A percentile compares a stretch with the other conserved stretches of the same genome.
phyloP scores from a whole-genome alignment of 2,888 invertebrate genomes.

The Lasius fuliginosus region DNA sequence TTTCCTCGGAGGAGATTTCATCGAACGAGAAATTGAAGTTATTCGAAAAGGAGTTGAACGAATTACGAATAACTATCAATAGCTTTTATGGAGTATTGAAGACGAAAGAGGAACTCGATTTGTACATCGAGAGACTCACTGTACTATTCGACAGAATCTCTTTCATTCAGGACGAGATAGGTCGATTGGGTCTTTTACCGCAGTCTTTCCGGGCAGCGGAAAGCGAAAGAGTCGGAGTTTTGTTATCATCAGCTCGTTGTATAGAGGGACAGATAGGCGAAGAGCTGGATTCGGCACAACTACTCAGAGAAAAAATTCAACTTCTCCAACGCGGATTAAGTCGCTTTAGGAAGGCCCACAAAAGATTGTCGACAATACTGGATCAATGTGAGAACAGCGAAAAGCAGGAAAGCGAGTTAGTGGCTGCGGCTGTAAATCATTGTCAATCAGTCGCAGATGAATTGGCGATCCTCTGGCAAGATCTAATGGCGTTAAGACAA shows the following conservation, averaged over 20 bases:
- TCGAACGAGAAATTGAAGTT: conserved; percentile 92
- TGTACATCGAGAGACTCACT: conserved; percentile 94
- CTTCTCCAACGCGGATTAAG: conserved; percentile 91
- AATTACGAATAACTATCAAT: conserved; percentile 90
- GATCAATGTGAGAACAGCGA: conserved; percentile 92
- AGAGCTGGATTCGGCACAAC: conserved; percentile 92
- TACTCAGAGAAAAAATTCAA: conserved; percentile 92
- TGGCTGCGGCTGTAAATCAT: conserved; percentile 92
- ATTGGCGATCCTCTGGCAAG: conserved; percentile 91
- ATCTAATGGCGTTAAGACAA: conserved; percentile 92
- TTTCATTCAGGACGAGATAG: conserved; percentile 93
- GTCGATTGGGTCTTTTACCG: conserved; percentile 91
- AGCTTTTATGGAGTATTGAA: conserved; percentile 93
- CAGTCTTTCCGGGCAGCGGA: conserved; percentile 87
- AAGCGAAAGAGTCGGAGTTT: conserved; percentile 92
- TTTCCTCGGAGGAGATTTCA: conserved; percentile 92
- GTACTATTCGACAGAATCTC: conserved; percentile 92
- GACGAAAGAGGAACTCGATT: conserved; percentile 93
- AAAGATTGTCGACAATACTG: conserved; percentile 87
- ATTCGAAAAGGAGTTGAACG: conserved; percentile 92
- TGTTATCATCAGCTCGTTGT: conserved; percentile 91
- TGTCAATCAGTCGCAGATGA: conserved; percentile 92
- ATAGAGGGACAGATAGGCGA: conserved; percentile 92
- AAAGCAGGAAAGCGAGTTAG: conserved; percentile 91
- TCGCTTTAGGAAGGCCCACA: conserved; percentile 90